Evolutionary conservation across 2,888 invertebrate genomes (phyloP).

Genomic region (Nasonovia ribisnigri): DNA sequence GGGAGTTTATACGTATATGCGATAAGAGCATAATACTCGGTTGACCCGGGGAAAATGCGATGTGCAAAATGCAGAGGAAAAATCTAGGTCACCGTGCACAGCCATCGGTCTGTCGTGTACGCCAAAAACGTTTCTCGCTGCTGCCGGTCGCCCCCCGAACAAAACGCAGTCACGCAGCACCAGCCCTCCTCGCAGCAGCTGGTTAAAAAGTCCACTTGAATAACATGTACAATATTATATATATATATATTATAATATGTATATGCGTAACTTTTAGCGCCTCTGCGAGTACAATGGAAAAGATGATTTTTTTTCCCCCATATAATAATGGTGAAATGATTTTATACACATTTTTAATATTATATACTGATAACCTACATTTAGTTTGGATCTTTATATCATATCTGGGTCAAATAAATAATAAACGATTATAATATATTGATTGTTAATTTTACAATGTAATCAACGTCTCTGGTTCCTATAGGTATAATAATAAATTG

Average conservation of each 20-base stretch:
- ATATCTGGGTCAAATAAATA: background rate
- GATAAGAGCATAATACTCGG: conserved; percentile 53
- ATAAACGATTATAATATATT: background rate
- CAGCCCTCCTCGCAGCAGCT: conserved; percentile 14
- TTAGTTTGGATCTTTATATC: background rate
- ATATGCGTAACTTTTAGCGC: conserved; percentile 18
- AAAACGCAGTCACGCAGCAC: conserved; percentile 34
- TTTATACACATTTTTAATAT: conserved; percentile 2
- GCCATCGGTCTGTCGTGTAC: conserved; percentile 41
- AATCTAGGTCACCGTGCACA: conserved; percentile 51
- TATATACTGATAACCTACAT: background rate
- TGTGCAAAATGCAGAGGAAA: conserved; percentile 42
- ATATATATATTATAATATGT: background rate
- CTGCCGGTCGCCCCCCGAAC: conserved; percentile 8
- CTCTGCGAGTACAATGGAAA: conserved; percentile 6
- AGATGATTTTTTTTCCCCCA: background rate
- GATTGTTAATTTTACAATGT: background rate
- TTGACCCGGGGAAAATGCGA: conserved; percentile 57
- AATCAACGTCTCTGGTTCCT: background rate
- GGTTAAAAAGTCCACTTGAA: conserved; percentile 48
- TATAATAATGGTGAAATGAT: background rate
- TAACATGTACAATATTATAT: conserved; percentile 16
- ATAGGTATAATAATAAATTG: too few relatives aligned
- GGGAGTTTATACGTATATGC: background rate
- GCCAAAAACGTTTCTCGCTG: conserved; percentile 52